A percentile compares a stretch with the other conserved stretches of the same genome.
Evolutionary conservation across 2,797 vertebrate genomes (phyloP).

Genomic region (Ciconia nigra): DNA sequence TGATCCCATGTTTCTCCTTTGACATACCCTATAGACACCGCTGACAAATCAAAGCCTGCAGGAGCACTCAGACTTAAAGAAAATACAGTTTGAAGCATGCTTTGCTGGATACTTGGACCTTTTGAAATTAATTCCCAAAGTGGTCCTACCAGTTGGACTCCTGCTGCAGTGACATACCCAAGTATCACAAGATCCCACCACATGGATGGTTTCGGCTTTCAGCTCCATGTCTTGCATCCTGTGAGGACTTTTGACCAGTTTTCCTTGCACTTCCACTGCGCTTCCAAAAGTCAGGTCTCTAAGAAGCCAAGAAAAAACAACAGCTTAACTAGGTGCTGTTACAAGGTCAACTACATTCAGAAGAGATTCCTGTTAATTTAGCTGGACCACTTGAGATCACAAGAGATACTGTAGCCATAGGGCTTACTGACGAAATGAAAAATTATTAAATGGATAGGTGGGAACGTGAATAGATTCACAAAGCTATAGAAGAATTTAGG

Average conservation of each 20-base stretch:
- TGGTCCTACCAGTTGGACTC: neutral
- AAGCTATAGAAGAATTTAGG: neutral
- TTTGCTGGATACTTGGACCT: neutral
- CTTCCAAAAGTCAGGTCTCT: conserved; percentile 89
- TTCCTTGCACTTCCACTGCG: conserved; percentile 86
- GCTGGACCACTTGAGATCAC: neutral
- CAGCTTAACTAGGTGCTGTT: neutral
- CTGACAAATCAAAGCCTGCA: neutral
- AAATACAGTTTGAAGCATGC: neutral
- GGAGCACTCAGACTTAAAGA: neutral
- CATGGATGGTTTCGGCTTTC: conserved; percentile 80
- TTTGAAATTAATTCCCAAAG: neutral
- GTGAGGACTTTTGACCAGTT: conserved; percentile 84
- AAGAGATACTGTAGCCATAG: neutral
- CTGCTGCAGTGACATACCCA: conserved; percentile 73
- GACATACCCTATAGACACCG: neutral
- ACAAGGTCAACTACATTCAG: neutral
- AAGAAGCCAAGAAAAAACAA: neutral
- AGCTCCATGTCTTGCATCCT: conserved; percentile 86
- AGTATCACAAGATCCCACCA: conserved; percentile 86
- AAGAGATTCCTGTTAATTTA: neutral
- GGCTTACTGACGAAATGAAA: neutral
- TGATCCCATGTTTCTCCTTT: neutral
- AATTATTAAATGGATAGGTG: neutral
- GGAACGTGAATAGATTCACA: neutral